Conservation (phyloP, 2,113 vertebrate species). For the Erinaceus europaeus region DNA sequence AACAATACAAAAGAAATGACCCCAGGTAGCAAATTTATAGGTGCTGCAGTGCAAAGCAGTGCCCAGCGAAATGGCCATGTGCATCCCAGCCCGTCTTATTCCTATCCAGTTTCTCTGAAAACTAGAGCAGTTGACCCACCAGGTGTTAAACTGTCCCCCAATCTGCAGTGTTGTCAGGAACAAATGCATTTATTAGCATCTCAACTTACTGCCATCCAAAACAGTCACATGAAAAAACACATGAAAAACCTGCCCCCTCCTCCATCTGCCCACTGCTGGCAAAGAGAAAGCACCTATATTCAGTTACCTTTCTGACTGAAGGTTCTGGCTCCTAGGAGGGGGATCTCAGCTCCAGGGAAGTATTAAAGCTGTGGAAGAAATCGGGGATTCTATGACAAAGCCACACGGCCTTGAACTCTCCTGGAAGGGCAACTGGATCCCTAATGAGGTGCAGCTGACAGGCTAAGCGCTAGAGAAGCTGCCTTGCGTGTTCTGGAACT, state of each 20-base stretch:
- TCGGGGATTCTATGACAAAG: neutral
- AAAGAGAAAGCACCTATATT: neutral
- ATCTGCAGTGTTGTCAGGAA: neutral
- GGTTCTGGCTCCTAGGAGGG: neutral
- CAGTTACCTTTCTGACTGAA: neutral
- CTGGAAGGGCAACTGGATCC: constrained; percentile 58
- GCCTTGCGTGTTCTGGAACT: neutral
- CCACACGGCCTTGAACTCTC: constrained; percentile 26
- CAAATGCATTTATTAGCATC: constrained; percentile 41
- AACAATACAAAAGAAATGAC: neutral
- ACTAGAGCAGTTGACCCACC: neutral
- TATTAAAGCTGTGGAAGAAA: neutral
- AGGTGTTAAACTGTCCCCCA: constrained; percentile 49
- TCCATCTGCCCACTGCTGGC: neutral
- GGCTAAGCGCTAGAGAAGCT: constrained; percentile 63
- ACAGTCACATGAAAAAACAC: neutral
- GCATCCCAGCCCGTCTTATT: neutral
- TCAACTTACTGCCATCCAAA: neutral
- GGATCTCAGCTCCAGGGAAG: neutral
- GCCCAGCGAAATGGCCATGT: neutral
- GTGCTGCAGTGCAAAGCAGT: neutral
- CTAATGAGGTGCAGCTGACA: constrained; percentile 70
- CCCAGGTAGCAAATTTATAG: neutral
- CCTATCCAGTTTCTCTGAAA: neutral
- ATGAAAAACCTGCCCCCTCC: neutral